Conservation (phyloP, 2,797 vertebrate species). For the Scolopax bukidnonensis region DNA sequence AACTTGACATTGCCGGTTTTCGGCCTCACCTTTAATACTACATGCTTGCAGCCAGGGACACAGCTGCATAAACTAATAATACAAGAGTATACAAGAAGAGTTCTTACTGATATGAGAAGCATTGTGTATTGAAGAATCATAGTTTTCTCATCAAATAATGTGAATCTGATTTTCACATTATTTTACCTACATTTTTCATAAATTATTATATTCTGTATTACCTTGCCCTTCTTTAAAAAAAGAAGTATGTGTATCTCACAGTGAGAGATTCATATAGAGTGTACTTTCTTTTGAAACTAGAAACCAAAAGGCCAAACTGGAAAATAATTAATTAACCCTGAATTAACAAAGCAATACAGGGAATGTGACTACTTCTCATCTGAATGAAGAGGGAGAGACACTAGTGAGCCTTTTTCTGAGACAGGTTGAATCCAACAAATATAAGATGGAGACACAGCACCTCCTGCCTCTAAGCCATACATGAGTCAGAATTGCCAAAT, state of each 20-base stretch:
- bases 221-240: not conserved
- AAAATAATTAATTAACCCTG: not conserved
- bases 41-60: conserved; percentile 32
- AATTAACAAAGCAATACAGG: not conserved
- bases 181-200: not conserved
- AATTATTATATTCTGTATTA: not conserved
- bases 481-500: not conserved
- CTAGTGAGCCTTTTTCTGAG: not conserved
- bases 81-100: not conserved
- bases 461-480: not conserved
- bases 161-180: not conserved
- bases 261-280: not conserved
- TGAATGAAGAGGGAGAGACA: not conserved
- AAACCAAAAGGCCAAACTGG: not conserved
- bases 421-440: not conserved
- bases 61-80: conserved; percentile 51
- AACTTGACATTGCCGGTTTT: conserved; percentile 16
- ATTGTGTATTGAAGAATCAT: not conserved
- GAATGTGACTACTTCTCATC: not conserved
- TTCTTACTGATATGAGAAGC: not conserved
- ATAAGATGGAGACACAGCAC: not conserved
- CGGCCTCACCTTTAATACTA: conserved; percentile 53
- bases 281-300: not conserved
- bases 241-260: not conserved
- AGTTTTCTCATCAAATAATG: not conserved